Evolutionary conservation across 2,888 invertebrate species (phyloP), one percentile per base, ranked within the genome.

Genomic region (Epinotia nisella): DNA sequence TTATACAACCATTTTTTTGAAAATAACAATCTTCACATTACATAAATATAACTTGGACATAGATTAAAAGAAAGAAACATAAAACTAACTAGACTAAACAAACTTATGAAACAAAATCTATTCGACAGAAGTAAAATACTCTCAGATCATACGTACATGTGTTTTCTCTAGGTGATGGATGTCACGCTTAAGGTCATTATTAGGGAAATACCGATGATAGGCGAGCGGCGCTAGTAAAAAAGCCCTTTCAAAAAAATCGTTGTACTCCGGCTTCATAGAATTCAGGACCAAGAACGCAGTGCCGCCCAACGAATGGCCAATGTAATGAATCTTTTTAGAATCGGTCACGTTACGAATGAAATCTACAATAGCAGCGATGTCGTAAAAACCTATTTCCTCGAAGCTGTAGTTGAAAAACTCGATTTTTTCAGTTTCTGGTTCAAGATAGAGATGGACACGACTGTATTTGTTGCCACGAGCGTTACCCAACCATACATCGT

Each of bases 401-500:
- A 83, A 93, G 19, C 82, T 85, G 76, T 89, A 92, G 77, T 92
- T 81, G 79, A 90, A 93, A 79, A 92, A 94, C 0, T 77, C 35
- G 0, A 60, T 55, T 59, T 82, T 86, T 3, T 88, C 76, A 0
- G 66, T 61, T 35, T 82, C 85, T 10, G 92, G 91, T 75, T 90
- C 76, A 1, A 91, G 74, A 1, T 78, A 78, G 9, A 80, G 66
- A 80, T 97, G 97, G 1, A 86, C 90, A 35, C 94, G 93, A 0
- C 96, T 95, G 85, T 96, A 96, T 0, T 92, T 94, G 84, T 96
- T 97, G 2, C 98, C 98, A 71, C 98, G 92, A 11, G 95, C 95
- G 85, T 98, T 98, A 0, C 97, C 97, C 82, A 98, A 82, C 98
- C 98, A 98, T 0, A 96, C 95, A 80, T 96, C 96, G 79, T 95